Conservation (phyloP, 92 coral and sea anemone species). For the Pocillopora grandis region DNA sequence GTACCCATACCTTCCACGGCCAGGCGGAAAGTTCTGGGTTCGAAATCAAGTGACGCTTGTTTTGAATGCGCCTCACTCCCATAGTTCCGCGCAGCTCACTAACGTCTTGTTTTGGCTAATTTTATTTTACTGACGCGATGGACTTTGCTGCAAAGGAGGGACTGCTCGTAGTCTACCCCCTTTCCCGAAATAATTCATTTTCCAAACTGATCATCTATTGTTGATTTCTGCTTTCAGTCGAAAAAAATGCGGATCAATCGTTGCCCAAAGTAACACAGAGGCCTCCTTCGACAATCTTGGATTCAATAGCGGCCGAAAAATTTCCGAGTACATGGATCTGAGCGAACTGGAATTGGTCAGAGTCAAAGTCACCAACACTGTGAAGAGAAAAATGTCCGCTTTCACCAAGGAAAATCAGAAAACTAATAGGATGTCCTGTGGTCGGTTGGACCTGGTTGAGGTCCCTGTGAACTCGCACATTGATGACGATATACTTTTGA, state of each 20-base stretch:
- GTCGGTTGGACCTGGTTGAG: slow-evolving; percentile 41
- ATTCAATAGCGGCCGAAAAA: slow-evolving; percentile 50
- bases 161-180: too few species aligned
- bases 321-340: slow-evolving; percentile 61
- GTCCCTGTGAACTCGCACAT: slow-evolving; percentile 29
- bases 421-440: slow-evolving; percentile 23
- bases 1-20: too few species aligned
- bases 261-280: slow-evolving; percentile 54
- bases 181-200: background rate
- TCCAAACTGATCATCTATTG: background rate
- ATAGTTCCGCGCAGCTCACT: too few species aligned
- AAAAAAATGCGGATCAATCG: slow-evolving; percentile 3
- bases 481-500: slow-evolving; percentile 19
- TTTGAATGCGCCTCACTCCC: too few species aligned
- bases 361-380: slow-evolving; percentile 38
- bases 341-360: slow-evolving; percentile 48
- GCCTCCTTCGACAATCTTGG: slow-evolving; percentile 58
- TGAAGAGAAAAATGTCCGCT: slow-evolving; percentile 52
- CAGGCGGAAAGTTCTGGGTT: too few species aligned
- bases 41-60: too few species aligned
- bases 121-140: too few species aligned
- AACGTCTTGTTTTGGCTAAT: too few species aligned
- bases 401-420: slow-evolving; percentile 52
- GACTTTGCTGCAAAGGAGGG: too few species aligned
- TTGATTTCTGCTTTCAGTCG: slow-evolving; percentile 2